Evolutionary conservation across 2,113 vertebrate species (phyloP), one percentile per base, ranked within the genome.

Genomic region (Smithornis capensis): DNA sequence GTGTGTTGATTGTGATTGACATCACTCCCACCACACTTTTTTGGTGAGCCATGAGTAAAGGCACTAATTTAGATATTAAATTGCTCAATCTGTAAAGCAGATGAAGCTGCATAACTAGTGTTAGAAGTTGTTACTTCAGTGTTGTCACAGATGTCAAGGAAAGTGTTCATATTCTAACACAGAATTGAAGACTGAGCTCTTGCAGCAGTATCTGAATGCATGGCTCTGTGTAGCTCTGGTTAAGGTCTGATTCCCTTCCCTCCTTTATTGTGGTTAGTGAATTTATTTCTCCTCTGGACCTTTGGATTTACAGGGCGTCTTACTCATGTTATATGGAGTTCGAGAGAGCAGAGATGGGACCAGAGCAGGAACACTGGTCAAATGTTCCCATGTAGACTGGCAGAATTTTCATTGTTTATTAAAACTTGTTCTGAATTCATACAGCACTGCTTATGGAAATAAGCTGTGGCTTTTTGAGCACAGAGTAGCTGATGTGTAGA

Each of bases 51-150:
- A 33, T 74, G 55, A 81, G 14, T 69, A 74, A 91, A 91, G 45
- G 40, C 47, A 49, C 28, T 53, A 74, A 83, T 74, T 19, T 83
- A 74, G 47, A 45, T 59, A 87, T 59, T 90, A 83, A 92, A 92
- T 83, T 89, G 86, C 56, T 92, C 73, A 29, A 56, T 78, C 52
- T 91, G 73, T n/a, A 87, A 89, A 83, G 49, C 83, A 94, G 92
- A 92, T 94, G 60, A 89, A 95, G 71, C 80, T 60, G 80, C n/a
- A 23, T 91, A 94, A 94, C 53, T 75, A 27, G 21, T 64, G 40
- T 68, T 86, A 64, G 7, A 27, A 94, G 44, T 64, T 81, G 79
- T 69, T 88, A 74, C 42, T 49, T 67, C 53, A 60, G 17, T 64
- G 27, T 47, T 89, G 80, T 65, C 49, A 78, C 4, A 74, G 76